Evolutionary conservation across 2,888 invertebrate genomes (phyloP).

Genomic region (Troides oblongomaculatus): DNA sequence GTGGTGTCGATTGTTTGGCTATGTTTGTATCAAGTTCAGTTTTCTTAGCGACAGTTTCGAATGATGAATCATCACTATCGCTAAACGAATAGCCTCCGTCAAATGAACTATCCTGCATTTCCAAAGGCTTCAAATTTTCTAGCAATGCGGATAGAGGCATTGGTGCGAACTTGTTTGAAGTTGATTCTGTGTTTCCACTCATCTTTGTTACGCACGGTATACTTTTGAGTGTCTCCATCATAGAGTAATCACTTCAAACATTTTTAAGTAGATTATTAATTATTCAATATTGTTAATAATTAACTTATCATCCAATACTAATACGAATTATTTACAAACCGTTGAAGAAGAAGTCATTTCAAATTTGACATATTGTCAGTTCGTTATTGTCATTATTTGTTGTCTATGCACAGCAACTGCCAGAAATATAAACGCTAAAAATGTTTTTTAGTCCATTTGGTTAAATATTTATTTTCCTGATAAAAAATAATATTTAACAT

Average conservation of each 20-base stretch:
- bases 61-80: conserved; percentile 61
- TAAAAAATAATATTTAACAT: too few relatives aligned
- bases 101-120: conserved; percentile 49
- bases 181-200: conserved; percentile 63
- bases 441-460: too few relatives aligned
- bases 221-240: too few relatives aligned
- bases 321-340: conserved; percentile 12
- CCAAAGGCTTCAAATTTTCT: conserved; percentile 62
- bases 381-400: background rate
- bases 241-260: too few relatives aligned
- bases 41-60: conserved; percentile 52
- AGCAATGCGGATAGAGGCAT: conserved; percentile 72
- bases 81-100: conserved; percentile 60
- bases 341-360: conserved; percentile 18
- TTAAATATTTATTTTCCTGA: too few relatives aligned
- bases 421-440: too few relatives aligned
- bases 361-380: conserved; percentile 6
- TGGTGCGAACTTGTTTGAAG: conserved; percentile 68
- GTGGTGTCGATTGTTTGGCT: conserved; percentile 52
- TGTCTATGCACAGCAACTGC: too few relatives aligned
- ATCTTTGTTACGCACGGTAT: conserved; percentile 38
- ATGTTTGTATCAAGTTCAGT: conserved; percentile 43
- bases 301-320: background rate
- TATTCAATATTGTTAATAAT: background rate
- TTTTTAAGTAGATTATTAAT: background rate